Evolutionary conservation across 2,888 invertebrate species (phyloP).

Genomic region (Eupithecia inturbata): DNA sequence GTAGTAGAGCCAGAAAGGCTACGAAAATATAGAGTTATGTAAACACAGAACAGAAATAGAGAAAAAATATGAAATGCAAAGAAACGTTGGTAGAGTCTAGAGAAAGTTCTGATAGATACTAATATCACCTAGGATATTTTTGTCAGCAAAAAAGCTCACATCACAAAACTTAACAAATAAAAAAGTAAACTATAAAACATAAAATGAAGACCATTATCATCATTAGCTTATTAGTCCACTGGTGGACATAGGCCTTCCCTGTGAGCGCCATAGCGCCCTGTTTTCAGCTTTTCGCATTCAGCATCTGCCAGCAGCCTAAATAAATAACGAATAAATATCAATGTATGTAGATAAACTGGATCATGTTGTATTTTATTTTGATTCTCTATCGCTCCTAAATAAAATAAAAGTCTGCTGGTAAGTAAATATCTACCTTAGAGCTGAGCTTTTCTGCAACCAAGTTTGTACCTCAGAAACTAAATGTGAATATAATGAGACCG

Average conservation of each 20-base stretch:
- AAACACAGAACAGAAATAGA: background rate
- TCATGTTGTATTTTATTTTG: background rate
- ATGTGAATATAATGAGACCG: constrained; percentile 69
- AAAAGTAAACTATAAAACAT: too few species aligned
- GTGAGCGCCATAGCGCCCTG: background rate
- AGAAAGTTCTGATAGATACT: too few species aligned
- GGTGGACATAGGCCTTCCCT: background rate
- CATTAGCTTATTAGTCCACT: background rate
- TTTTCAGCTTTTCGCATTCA: background rate
- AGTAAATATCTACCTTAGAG: background rate
- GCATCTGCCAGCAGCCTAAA: background rate
- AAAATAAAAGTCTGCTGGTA: too few species aligned
- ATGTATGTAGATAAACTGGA: too few species aligned
- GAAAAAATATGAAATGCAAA: background rate
- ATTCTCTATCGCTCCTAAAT: background rate
- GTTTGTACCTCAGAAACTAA: constrained; percentile 16
- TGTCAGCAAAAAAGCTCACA: background rate
- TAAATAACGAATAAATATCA: too few species aligned
- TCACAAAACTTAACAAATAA: too few species aligned
- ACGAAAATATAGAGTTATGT: background rate
- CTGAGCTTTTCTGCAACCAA: background rate
- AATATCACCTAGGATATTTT: too few species aligned
- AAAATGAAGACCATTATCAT: too few species aligned
- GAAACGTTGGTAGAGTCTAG: background rate
- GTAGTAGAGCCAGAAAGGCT: background rate